Conservation (phyloP, 2,113 vertebrate genomes). For the Neotoma lepida region DNA sequence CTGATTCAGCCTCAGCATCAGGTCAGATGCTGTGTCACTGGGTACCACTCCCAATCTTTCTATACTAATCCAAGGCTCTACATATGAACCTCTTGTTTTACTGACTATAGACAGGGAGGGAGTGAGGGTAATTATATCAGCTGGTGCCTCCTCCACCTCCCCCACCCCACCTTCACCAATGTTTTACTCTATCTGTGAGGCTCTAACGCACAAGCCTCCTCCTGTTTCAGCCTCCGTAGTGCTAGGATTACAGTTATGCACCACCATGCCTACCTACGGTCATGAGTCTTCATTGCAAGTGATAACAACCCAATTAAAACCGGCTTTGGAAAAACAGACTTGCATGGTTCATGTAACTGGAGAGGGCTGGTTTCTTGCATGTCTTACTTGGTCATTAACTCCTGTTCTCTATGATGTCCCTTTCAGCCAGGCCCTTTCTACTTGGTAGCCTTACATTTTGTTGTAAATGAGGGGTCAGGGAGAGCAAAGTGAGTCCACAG, state of each 20-base stretch:
- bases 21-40: neutral
- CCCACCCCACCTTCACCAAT: neutral
- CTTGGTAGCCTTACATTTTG: neutral
- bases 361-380: neutral
- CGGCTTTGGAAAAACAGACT: neutral
- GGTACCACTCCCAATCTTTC: constrained; percentile 3
- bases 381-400: neutral
- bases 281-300: neutral
- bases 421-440: neutral
- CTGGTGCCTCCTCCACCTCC: neutral
- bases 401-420: neutral
- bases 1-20: neutral
- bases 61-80: neutral
- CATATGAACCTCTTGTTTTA: neutral
- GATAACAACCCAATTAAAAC: constrained; percentile 31
- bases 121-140: neutral
- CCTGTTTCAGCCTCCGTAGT: neutral
- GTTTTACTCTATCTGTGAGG: neutral
- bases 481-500: neutral
- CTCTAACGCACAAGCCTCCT: neutral
- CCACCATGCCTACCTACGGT: neutral
- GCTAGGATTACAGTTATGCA: neutral
- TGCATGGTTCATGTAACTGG: neutral
- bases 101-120: neutral
- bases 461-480: neutral